Evolutionary conservation across 2,888 invertebrate species (phyloP).

Genomic region (Andrena flavipes): DNA sequence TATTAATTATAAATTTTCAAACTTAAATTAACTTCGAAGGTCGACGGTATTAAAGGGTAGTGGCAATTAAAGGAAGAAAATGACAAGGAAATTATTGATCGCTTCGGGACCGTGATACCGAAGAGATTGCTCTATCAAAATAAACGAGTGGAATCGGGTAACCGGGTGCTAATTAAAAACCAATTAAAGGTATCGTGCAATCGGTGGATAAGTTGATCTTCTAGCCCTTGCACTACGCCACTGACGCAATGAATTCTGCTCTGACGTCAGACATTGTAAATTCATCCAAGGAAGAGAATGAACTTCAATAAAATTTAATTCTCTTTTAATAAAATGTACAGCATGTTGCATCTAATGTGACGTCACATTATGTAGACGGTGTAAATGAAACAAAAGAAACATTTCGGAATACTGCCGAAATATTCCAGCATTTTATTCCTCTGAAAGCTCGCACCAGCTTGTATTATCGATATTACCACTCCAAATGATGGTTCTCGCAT

Average conservation of each 20-base stretch:
- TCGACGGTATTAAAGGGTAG: not conserved
- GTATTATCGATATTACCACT: slow-evolving; percentile 26
- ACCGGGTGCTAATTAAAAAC: not conserved
- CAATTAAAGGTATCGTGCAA: not conserved
- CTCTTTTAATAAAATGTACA: not conserved
- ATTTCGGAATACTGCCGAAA: not conserved
- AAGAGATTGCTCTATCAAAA: not conserved
- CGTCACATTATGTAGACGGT: not conserved
- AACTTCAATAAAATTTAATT: not conserved
- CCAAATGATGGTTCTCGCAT: not conserved
- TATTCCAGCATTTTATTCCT: slow-evolving; percentile 9
- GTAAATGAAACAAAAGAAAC: not conserved
- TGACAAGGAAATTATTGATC: not conserved
- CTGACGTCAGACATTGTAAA: not conserved
- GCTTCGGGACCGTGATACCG: not conserved
- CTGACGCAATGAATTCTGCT: not conserved
- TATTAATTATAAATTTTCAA: not conserved
- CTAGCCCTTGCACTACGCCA: not conserved
- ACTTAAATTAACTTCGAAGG: not conserved
- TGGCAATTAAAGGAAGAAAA: not conserved
- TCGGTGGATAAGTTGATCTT: not conserved
- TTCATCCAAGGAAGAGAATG: not conserved
- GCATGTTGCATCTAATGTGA: too few relatives aligned
- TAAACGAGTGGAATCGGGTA: not conserved
- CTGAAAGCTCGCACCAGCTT: slow-evolving; percentile 10